phyloP scores from a whole-genome alignment of 2,888 invertebrate genomes.

The Laspeyria flexula region DNA sequence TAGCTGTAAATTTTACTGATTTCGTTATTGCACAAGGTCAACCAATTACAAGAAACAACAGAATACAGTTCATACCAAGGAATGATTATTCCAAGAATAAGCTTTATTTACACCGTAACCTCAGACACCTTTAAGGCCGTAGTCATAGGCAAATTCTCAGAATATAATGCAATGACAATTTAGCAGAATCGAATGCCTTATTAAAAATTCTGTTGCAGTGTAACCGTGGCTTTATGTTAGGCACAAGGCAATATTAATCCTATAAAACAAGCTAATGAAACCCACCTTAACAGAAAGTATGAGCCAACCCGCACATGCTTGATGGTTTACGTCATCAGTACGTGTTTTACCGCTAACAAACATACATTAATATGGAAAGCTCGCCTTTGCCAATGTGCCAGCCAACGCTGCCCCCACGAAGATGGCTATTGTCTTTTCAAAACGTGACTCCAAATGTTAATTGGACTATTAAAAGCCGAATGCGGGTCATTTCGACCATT shows the following conservation, averaged over 20 bases:
- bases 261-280: slow-evolving; percentile 48
- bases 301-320: slow-evolving; percentile 70
- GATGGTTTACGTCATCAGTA: slow-evolving; percentile 76
- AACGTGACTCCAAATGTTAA: slow-evolving; percentile 86
- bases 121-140: slow-evolving; percentile 14
- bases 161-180: slow-evolving; percentile 19
- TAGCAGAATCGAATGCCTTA: slow-evolving; percentile 18
- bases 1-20: too few species aligned
- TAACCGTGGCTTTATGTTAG: slow-evolving; percentile 26
- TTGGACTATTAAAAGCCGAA: slow-evolving; percentile 85
- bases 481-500: slow-evolving; percentile 85
- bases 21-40: too few species aligned
- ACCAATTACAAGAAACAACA: not conserved
- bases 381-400: slow-evolving; percentile 81
- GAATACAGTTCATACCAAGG: not conserved
- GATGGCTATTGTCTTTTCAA: slow-evolving; percentile 84
- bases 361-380: slow-evolving; percentile 86
- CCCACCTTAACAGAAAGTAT: slow-evolving; percentile 60
- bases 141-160: slow-evolving; percentile 30
- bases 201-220: slow-evolving; percentile 32
- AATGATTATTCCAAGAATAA: slow-evolving; percentile 6
- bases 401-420: slow-evolving; percentile 83
- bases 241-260: slow-evolving; percentile 32
- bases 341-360: slow-evolving; percentile 86
- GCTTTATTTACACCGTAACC: slow-evolving; percentile 15